These are phyloP conservation scores for Beris chalybata DNA, from an alignment of 2,888 invertebrate genomes.

Conservation along the genomic window DNA sequence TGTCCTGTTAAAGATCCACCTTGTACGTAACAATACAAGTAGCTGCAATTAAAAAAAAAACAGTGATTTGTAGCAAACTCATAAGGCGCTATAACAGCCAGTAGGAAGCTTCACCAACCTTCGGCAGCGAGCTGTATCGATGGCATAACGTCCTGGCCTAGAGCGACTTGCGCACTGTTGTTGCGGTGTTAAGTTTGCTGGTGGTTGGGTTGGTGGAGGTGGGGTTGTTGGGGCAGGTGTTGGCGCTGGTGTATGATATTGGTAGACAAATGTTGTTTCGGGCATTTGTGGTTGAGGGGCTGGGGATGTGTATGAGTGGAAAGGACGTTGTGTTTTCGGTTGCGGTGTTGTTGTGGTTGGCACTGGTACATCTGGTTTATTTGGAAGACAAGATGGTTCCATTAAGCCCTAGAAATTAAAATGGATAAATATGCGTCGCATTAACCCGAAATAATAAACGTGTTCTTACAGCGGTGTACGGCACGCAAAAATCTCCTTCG, in stretches of 20 bases:
- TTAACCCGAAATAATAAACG: neutral
- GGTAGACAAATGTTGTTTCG: constrained; percentile 17
- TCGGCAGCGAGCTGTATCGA: constrained; percentile 17
- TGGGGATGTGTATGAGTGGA: neutral
- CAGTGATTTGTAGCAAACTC: neutral
- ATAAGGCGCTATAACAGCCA: neutral
- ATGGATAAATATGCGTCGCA: neutral
- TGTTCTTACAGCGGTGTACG: constrained; percentile 3
- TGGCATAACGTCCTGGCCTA: constrained; percentile 20
- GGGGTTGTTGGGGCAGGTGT: constrained; percentile 6
- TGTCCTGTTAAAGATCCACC: constrained; percentile 23
- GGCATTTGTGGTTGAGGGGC: constrained; percentile 1
- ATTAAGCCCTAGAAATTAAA: constrained; percentile 7
- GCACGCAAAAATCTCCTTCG: constrained; percentile 22
- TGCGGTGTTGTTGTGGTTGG: constrained; percentile 9
- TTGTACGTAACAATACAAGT: constrained; percentile 29
- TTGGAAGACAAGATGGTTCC: constrained; percentile 14
- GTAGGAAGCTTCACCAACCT: neutral
- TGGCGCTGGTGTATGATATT: constrained; percentile 11
- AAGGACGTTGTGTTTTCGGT: neutral
- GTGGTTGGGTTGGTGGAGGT: neutral
- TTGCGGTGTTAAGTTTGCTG: constrained; percentile 16
- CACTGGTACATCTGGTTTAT: neutral
- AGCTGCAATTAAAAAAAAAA: constrained; percentile 18
- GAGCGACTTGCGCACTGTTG: constrained; percentile 11